Evolutionary conservation across 1,140 invertebrate species (phyloP), one percentile per base, ranked within the genome.

Genomic region (Trachymyrmex cornetzi): DNA sequence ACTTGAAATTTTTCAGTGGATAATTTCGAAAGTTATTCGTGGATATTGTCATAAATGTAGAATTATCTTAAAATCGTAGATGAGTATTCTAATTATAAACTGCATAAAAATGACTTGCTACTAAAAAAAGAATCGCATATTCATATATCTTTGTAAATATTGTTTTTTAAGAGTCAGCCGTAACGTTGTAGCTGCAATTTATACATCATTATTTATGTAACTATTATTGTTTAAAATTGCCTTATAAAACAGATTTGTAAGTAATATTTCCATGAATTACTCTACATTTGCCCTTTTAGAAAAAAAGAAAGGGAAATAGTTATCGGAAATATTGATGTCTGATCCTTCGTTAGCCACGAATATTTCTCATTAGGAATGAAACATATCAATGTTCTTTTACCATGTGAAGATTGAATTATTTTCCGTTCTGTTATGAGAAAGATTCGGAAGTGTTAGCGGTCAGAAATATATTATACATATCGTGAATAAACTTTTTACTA

Each of bases 351-450:
- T 77, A 63, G 57, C 16, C 6, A 4, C 24, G 24, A 77, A 3
- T 30, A 77, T n/a, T 77, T 30, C 57, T 77, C 38, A 77, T 48
- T 64, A 77, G 14, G 38, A 27, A 77, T 64, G 38, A 24, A 77
- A 63, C n/a, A 77, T 44, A 61, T 61, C 16, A n/a, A 63, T 48
- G 6, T 16, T 34, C 27, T 64, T 48, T 50, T 11, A 48, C 0
- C 5, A 5, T 30, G 30, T 34, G 22, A 22, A 77, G 7, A 44
- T 48, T n/a, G 6, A 77, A 44, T 66, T 50, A 50, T 50, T 48
- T 77, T 27, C 3, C 0, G 1, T 66, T 50, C 9, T 53, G 27
- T 30, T 2, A 48, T 64, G 27, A 66, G 9, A 48, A 64, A 64
- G 9, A 66, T 30, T 34, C 1, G 5, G 4, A 34, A 34, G 2